A percentile compares a stretch with the other conserved stretches of the same genome.
Conservation (phyloP, 1,140 invertebrate species). For the Anoplophora glabripennis region DNA sequence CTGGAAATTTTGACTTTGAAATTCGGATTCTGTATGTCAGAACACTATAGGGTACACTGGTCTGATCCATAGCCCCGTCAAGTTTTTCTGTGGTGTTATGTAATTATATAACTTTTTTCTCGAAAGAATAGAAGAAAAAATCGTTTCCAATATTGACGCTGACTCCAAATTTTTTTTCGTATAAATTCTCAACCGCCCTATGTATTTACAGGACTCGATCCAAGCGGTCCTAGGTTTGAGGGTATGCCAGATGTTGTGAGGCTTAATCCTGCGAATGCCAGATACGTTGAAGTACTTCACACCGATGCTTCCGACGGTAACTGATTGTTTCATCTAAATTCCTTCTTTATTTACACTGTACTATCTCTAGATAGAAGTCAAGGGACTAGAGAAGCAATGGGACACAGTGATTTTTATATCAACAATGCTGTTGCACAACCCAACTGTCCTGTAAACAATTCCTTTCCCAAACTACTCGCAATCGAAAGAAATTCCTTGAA, state of each 20-base stretch:
- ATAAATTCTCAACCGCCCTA: too few relatives aligned
- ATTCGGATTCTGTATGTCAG: too few relatives aligned
- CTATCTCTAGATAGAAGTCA: conserved; percentile 35
- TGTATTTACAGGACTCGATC: conserved; percentile 37
- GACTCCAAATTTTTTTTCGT: too few relatives aligned
- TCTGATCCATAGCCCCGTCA: too few relatives aligned
- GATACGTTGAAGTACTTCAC: conserved; percentile 43
- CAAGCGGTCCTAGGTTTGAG: conserved; percentile 40
- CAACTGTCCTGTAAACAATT: conserved; percentile 36
- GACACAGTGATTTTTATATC: conserved; percentile 43
- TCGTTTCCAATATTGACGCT: too few relatives aligned
- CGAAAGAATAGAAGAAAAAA: too few relatives aligned
- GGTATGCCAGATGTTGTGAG: conserved; percentile 37
- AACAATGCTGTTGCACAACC: conserved; percentile 42
- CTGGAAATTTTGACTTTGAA: too few relatives aligned
- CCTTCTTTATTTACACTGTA: background rate
- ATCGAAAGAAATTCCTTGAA: conserved; percentile 35
- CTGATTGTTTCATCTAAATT: background rate
- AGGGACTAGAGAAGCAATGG: conserved; percentile 34
- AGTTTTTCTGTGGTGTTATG: too few relatives aligned
- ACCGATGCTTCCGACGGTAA: conserved; percentile 39
- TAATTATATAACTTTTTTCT: too few relatives aligned
- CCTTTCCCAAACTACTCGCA: conserved; percentile 27
- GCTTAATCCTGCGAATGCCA: conserved; percentile 34
- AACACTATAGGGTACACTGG: too few relatives aligned